Base-by-base conservation (phyloP, 2,797 vertebrate genomes). In the Xenopus petersii region DNA sequence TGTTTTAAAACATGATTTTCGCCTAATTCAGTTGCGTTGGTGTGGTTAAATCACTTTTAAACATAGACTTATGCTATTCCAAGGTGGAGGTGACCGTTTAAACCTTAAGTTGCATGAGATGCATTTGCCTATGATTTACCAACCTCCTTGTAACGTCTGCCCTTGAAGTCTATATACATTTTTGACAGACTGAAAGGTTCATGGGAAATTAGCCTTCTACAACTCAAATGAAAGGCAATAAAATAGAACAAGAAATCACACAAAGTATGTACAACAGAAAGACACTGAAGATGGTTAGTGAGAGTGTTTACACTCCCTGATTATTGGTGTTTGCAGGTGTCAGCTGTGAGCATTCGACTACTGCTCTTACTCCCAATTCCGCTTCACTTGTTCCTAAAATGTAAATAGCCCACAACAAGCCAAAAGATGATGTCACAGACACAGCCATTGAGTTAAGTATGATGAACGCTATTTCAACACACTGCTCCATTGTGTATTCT, bases 251-350 rank as follows among this genome's bases (percentile, higher is more conserved):
- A 62, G 21, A 46, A 36, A 36, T 36, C 33, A 36, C 33, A 36
- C 33, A 36, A 6, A 76, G 30, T 33, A 77, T 64, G 68, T 77
- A 67, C 58, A n/a, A 33, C 33, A 72, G 17, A 68, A 67, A 72
- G 67, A 62, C 75, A 69, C 47, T 68, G 49, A 70, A 73, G 71
- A 70, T 59, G 60, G 42, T 74, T 74, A 74, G 26, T 51, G 67
- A 74, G 30, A 70, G 60, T 59, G n/a, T 73, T 68, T 60, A 48
- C 66, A 58, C 71, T 73, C 46, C 61, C 70, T 60, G 49, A 71
- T 74, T 64, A 69, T 56, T 77, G 75, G 65, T 78, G 71, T 70
- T 79, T 79, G 76, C 76, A 74, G 76, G 76, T 74, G 71, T 74
- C 76, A 79, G 76, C 76, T 79, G 76, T 70, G 71, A 70, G 66